These are phyloP conservation scores for Pyrrhia umbra DNA, from an alignment of 2,888 invertebrate genomes.

Conservation along the genomic window DNA sequence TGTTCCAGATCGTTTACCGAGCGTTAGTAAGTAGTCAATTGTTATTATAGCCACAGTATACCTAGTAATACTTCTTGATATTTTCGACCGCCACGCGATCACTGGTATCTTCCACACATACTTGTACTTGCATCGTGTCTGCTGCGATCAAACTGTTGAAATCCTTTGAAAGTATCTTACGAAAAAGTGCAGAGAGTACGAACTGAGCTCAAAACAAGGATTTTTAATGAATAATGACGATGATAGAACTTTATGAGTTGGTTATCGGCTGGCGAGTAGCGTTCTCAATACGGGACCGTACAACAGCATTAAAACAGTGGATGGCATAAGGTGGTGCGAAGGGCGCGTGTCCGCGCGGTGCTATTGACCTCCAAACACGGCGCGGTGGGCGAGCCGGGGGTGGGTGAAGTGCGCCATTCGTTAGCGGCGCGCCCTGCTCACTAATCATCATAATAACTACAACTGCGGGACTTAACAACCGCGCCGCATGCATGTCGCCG, in stretches of 20 bases:
- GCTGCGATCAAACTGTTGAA: no score
- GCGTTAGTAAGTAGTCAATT: no score
- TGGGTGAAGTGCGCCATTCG: conserved; percentile 60
- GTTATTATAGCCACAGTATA: no score
- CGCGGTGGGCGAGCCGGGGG: conserved; percentile 25
- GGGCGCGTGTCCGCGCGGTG: conserved; percentile 30
- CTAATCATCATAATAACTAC: conserved; percentile 65
- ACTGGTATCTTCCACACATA: no score
- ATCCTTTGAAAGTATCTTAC: no score
- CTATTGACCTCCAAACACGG: conserved; percentile 50
- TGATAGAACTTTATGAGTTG: not conserved
- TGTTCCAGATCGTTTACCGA: not conserved
- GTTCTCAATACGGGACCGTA: conserved; percentile 1
- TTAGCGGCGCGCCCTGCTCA: conserved; percentile 59
- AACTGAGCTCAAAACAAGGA: no score
- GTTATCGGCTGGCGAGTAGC: not conserved
- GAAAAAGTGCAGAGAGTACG: no score
- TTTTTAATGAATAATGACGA: not conserved
- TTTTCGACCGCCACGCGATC: no score
- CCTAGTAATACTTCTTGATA: no score
- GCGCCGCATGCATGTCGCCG: conserved; percentile 52
- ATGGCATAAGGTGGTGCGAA: conserved; percentile 6
- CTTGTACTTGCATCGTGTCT: no score
- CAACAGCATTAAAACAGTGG: not conserved
- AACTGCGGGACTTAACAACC: conserved; percentile 46